Evolutionary conservation across 2,888 invertebrate species (phyloP).

Genomic region (Malthinus flaveolus): DNA sequence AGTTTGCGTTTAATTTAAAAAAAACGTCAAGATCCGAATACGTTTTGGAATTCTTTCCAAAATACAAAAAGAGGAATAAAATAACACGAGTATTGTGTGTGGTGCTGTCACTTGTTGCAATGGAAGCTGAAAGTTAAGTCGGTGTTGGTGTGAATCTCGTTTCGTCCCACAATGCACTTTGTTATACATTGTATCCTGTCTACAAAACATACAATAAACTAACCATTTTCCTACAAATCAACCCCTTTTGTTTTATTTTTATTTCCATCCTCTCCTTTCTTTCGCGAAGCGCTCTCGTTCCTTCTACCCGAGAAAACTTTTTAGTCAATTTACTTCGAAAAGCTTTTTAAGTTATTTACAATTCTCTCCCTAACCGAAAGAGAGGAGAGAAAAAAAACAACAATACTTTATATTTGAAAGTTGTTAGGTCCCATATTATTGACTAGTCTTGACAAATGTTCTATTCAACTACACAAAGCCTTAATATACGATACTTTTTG

Average conservation of each 20-base stretch:
- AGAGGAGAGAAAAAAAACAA: slow-evolving; percentile 48
- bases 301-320: not conserved
- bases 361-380: slow-evolving; percentile 42
- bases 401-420: slow-evolving; percentile 45
- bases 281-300: not conserved
- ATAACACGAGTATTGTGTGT: slow-evolving; percentile 30
- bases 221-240: slow-evolving; percentile 23
- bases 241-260: not conserved
- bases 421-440: slow-evolving; percentile 37
- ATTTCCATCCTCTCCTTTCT: too few relatives aligned
- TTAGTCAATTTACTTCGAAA: slow-evolving; percentile 3
- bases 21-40: slow-evolving; percentile 14
- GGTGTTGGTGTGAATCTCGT: slow-evolving; percentile 27
- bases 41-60: slow-evolving; percentile 19
- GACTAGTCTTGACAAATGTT: slow-evolving; percentile 54
- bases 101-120: slow-evolving; percentile 26
- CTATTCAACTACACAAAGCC: slow-evolving; percentile 49
- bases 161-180: slow-evolving; percentile 27
- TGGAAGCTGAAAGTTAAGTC: slow-evolving; percentile 24
- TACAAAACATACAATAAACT: slow-evolving; percentile 24
- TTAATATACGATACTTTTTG: slow-evolving; percentile 46
- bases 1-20: slow-evolving; percentile 30
- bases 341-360: slow-evolving; percentile 7
- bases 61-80: slow-evolving; percentile 15
- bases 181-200: slow-evolving; percentile 28